phyloP scores from a whole-genome alignment of 2,113 vertebrate species.

The Amphilophus citrinellus region DNA sequence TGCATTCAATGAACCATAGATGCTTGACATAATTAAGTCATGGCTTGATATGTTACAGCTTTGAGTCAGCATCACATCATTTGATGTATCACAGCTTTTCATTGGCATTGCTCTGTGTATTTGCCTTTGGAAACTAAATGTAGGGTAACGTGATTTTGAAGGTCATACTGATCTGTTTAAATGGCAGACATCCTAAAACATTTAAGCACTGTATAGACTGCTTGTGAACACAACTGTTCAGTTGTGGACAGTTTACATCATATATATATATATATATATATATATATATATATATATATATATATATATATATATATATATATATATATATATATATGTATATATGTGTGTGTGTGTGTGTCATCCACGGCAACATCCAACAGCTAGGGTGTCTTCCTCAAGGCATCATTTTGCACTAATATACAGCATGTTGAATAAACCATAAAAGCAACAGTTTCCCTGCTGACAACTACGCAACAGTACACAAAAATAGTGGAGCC shows the following conservation, averaged over 20 bases:
- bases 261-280: background rate
- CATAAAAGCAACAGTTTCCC: background rate
- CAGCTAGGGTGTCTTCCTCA: background rate
- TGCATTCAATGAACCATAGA: slow-evolving; percentile 12
- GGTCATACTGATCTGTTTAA: background rate
- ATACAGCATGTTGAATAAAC: slow-evolving; percentile 17
- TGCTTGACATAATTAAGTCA: slow-evolving; percentile 36
- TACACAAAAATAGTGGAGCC: background rate
- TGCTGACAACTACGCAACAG: slow-evolving; percentile 11
- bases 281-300: background rate
- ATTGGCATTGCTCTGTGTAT: background rate
- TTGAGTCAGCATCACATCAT: slow-evolving; percentile 13
- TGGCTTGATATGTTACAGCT: background rate
- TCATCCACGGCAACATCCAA: slow-evolving; percentile 17
- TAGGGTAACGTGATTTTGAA: background rate
- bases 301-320: background rate
- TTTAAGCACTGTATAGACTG: background rate
- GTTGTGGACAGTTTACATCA: background rate
- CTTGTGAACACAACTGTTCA: background rate
- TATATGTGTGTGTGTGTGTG: background rate
- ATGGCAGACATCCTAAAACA: background rate
- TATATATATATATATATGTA: background rate
- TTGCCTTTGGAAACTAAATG: background rate
- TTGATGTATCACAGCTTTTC: slow-evolving; percentile 7
- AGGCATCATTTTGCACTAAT: background rate